Base-by-base conservation (phyloP, 2,888 invertebrate species). In the Lathronympha strigana region DNA sequence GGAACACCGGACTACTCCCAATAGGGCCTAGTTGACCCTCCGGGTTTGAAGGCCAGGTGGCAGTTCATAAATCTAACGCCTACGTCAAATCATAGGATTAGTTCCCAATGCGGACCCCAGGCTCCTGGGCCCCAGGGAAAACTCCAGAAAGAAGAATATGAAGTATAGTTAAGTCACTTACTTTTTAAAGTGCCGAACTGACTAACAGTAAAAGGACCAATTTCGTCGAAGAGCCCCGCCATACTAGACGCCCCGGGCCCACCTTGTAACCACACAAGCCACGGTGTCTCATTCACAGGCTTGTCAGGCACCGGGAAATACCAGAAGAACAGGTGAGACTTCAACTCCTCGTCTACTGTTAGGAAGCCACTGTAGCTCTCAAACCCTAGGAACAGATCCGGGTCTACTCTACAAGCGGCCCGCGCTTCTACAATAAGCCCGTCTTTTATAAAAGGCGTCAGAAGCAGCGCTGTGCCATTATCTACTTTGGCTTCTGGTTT, bases 181-280 rank as follows among this genome's bases (percentile, higher is more conserved):
- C 75, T 66, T 70, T 64, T 73, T 25, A 75, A 57, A 19, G 61
- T 68, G 9, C 68, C 66, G 53, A 54, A 38, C 1, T 51, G 60
- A 40, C 47, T 61, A 4, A 73, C 69, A 67, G 71, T 78, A 61
- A 90, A 83, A 0, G 91, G 91, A 4, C 91, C 91, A n/a, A 90
- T 78, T 72, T 91, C 90, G 25, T 89, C 85, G 54, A 92, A 91
- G 4, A 92, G 73, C 0, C 90, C 92, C 0, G 78, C 80, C 74
- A 91, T 58, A 60, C 96, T 95, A 0, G 96, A 95, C 0, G 94
- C 95, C 0, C 94, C 98, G 0, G 97, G 97, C 0, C 97, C 97
- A 6, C 98, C 97, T 93, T 97, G 95, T n/a, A 98, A 88, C 97
- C 98, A 98, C 68, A 98, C 94, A 9, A 97, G 92, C 76, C 97